Base-by-base conservation (phyloP, 2,888 invertebrate genomes). In the Metacarcinus magister region DNA sequence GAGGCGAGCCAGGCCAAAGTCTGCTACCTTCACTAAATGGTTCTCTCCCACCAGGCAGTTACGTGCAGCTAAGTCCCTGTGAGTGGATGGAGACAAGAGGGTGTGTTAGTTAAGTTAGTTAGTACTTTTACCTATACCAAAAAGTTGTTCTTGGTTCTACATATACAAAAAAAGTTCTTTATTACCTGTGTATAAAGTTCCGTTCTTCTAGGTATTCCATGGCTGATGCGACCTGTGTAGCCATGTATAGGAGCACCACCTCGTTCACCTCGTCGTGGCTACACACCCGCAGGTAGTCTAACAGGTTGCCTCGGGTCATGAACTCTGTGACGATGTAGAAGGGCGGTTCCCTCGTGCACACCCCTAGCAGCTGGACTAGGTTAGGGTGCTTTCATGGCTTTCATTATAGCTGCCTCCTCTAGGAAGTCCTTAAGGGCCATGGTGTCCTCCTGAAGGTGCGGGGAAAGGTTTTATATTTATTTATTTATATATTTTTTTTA, bases 281-380 rank as follows among this genome's bases (percentile, higher is more conserved):
- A 96, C 98, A 98, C 97, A 98, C 98, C 95, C 99, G 98, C 97
- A 99, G 98, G 98, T 99, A 99, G 98, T 99, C 99, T 96, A 99
- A 98, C 97, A 99, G 98, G 98, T 99, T 99, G 95, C 99, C 99
- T 97, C 99, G 99, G 97, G 99, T 99, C 99, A 99, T 99, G 98
- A 99, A 99, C 98, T 99, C 99, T 28, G 99, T 99, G 97, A 99
- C 99, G 97, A 99, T 99, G 98, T 99, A 99, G 98, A 99, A 99
- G 5, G 99, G 99, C 19, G 99, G 99, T 98, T 99, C 99, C 96
- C 99, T 98, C 0, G 99, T 99, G 98, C 99, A 99, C 46, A 99
- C 99, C 97, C 99, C 99, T 97, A 99, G 98, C 97, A 99, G 98
- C 97, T 99, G 99, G 97, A 99, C 99, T 97, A 99, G 98, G 98